Conservation (phyloP, 2,113 vertebrate species). For the Pterophyllum scalare region DNA sequence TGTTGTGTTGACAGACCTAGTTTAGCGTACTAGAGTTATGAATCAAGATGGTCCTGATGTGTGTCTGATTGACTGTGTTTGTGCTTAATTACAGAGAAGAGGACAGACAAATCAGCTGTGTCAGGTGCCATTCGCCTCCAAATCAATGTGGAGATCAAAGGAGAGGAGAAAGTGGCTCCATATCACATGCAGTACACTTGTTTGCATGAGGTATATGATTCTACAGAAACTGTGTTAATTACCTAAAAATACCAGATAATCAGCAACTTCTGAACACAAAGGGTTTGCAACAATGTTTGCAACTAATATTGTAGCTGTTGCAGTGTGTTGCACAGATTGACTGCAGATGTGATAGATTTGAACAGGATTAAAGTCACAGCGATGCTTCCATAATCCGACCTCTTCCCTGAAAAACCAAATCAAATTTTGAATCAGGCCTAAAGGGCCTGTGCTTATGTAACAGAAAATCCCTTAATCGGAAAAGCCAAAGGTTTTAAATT, state of each 20-base stretch:
- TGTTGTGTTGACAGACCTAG: constrained; percentile 39
- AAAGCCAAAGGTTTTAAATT: not conserved
- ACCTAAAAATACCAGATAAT: not conserved
- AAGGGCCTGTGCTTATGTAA: not conserved
- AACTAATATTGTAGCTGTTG: not conserved
- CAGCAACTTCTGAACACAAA: not conserved
- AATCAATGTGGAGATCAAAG: constrained; percentile 97
- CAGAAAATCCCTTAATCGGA: not conserved
- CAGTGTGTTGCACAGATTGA: not conserved
- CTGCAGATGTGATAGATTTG: not conserved
- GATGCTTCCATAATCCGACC: not conserved
- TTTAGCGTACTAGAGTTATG: constrained; percentile 22
- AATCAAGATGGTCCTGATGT: constrained; percentile 21
- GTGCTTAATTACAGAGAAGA: constrained; percentile 87
- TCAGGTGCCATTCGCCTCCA: constrained; percentile 96
- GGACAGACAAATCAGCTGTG: constrained; percentile 97
- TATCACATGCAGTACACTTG: constrained; percentile 97
- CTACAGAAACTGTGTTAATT: not conserved
- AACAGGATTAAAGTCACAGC: constrained; percentile 2
- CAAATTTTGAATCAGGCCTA: not conserved
- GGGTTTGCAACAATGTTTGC: not conserved
- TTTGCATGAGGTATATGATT: constrained; percentile 89
- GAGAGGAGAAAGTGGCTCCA: constrained; percentile 96
- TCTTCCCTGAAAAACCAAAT: not conserved
- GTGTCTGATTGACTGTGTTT: constrained; percentile 9